phyloP scores from a whole-genome alignment of 2,797 vertebrate genomes.

The Cyclura pinguis region DNA sequence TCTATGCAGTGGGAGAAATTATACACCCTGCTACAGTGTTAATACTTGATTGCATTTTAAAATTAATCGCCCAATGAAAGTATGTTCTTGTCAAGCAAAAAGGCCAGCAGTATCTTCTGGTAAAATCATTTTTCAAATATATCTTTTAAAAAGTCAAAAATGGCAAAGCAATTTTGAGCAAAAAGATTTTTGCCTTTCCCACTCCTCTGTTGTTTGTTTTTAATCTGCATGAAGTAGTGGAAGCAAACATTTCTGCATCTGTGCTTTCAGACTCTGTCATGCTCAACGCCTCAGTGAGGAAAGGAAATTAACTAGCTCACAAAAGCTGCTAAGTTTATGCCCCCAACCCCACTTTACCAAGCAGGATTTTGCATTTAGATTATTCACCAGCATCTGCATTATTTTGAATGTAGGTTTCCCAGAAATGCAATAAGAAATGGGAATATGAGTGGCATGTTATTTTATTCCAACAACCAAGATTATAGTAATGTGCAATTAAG shows the following conservation, averaged over 20 bases:
- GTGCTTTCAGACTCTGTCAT: slow-evolving; percentile 46
- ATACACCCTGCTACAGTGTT: slow-evolving; percentile 60
- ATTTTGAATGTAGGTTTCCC: slow-evolving; percentile 39
- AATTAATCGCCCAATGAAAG: slow-evolving; percentile 62
- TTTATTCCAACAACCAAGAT: slow-evolving; percentile 62
- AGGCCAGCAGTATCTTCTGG: slow-evolving; percentile 71
- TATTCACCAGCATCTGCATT: slow-evolving; percentile 23
- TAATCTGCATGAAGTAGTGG: slow-evolving; percentile 57
- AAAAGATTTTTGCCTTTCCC: slow-evolving; percentile 38
- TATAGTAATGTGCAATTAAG: slow-evolving; percentile 75
- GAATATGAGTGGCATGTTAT: slow-evolving; percentile 62
- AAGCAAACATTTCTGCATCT: slow-evolving; percentile 54
- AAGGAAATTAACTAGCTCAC: slow-evolving; percentile 47
- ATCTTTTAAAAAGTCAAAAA: slow-evolving; percentile 62
- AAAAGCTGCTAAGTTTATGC: slow-evolving; percentile 43
- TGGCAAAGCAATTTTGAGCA: slow-evolving; percentile 47
- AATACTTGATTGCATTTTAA: slow-evolving; percentile 72
- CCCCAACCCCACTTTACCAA: not conserved
- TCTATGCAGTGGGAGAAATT: slow-evolving; percentile 46
- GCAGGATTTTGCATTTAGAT: slow-evolving; percentile 56
- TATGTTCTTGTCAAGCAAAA: slow-evolving; percentile 68
- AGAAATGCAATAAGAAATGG: slow-evolving; percentile 56
- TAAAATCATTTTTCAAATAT: slow-evolving; percentile 61
- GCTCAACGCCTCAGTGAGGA: not conserved
- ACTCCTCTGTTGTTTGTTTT: slow-evolving; percentile 57